These are phyloP conservation scores for Syngnathus floridae DNA, from an alignment of 2,113 vertebrate genomes.

Conservation along the genomic window DNA sequence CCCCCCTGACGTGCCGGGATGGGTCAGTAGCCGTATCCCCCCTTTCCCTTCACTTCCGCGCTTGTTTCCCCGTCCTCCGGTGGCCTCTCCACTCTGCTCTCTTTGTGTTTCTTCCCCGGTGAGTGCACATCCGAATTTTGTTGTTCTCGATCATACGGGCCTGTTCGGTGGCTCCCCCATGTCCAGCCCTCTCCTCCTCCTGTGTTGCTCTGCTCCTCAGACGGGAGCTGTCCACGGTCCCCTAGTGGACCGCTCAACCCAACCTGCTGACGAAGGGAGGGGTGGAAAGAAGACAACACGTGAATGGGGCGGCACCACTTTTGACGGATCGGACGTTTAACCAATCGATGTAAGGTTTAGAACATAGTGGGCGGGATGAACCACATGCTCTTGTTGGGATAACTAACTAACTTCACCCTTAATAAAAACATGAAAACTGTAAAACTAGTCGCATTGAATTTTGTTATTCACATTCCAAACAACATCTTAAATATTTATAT, in stretches of 20 bases:
- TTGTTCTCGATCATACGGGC: constrained; percentile 74
- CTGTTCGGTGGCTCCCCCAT: constrained; percentile 80
- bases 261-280: constrained; percentile 67
- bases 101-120: constrained; percentile 32
- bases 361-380: neutral
- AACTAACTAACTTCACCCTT: too few relatives aligned
- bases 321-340: neutral
- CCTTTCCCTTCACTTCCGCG: constrained; percentile 28
- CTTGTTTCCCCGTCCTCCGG: constrained; percentile 36
- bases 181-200: constrained; percentile 82
- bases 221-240: constrained; percentile 83
- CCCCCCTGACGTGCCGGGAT: constrained; percentile 55
- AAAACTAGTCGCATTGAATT: neutral
- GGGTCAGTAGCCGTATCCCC: constrained; percentile 47
- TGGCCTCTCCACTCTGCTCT: constrained; percentile 63
- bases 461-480: neutral
- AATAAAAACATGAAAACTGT: too few relatives aligned
- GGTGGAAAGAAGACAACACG: constrained; percentile 34
- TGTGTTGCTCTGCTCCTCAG: constrained; percentile 72
- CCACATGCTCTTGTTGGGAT: neutral
- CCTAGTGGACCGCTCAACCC: constrained; percentile 72
- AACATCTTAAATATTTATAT: neutral
- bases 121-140: constrained; percentile 24
- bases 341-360: neutral
- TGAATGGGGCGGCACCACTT: neutral